These are phyloP conservation scores for Pterois miles DNA, from an alignment of 2,797 vertebrate species.

Conservation along the genomic window DNA sequence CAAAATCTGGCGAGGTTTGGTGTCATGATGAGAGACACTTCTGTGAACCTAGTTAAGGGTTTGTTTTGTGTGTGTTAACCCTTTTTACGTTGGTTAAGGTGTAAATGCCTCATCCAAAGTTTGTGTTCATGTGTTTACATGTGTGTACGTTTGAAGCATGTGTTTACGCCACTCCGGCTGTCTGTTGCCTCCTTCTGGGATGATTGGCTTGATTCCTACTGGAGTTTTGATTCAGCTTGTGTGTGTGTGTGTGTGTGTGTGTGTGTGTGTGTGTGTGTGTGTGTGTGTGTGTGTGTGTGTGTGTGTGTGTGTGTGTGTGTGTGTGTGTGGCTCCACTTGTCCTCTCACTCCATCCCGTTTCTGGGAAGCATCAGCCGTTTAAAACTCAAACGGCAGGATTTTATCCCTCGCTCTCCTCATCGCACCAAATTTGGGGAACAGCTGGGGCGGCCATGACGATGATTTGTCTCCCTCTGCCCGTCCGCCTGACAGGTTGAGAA, in stretches of 20 bases:
- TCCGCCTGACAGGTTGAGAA: conserved; percentile 81
- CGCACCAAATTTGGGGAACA: conserved; percentile 88
- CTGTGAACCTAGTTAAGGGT: conserved; percentile 29
- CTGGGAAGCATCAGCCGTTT: conserved; percentile 82
- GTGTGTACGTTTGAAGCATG: conserved; percentile 25
- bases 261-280: conserved; percentile 2
- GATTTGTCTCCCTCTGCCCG: conserved; percentile 83
- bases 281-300: conserved; percentile 2
- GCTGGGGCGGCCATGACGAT: conserved; percentile 84
- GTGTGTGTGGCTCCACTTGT: conserved; percentile 57
- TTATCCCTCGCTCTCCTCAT: conserved; percentile 74
- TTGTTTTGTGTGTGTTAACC: conserved; percentile 35
- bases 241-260: conserved; percentile 13
- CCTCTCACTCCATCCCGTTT: conserved; percentile 73
- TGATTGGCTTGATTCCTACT: conserved; percentile 52
- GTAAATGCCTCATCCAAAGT: conserved; percentile 37
- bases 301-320: conserved; percentile 20
- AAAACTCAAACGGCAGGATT: conserved; percentile 76
- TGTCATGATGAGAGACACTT: background rate
- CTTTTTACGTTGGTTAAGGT: conserved; percentile 27
- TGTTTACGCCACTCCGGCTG: conserved; percentile 39
- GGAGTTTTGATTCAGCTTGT: conserved; percentile 48
- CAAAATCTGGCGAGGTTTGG: background rate
- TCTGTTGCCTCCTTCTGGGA: conserved; percentile 53
- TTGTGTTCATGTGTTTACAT: conserved; percentile 41